Evolutionary conservation across 2,888 invertebrate species (phyloP).

Genomic region (Carcina quercana): DNA sequence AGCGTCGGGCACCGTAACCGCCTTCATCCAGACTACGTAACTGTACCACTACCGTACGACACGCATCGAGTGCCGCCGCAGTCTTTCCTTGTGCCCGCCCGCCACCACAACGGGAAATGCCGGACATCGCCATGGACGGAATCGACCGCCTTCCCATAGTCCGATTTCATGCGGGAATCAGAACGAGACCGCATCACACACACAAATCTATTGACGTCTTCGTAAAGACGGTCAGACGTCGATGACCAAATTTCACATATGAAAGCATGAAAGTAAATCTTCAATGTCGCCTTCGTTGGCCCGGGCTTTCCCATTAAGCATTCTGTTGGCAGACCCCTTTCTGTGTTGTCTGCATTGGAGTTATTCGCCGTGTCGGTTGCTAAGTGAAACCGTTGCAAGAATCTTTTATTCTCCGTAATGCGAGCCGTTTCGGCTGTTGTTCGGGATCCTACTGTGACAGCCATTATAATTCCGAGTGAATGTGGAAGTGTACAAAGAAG

Average conservation of each 20-base stretch:
- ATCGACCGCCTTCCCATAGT: slow-evolving; percentile 30
- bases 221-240: slow-evolving; percentile 16
- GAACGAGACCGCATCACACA: slow-evolving; percentile 39
- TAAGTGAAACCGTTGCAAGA: slow-evolving; percentile 57
- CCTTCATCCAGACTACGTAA: slow-evolving; percentile 52
- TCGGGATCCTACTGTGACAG: slow-evolving; percentile 66
- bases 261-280: slow-evolving; percentile 37
- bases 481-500: slow-evolving; percentile 65
- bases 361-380: slow-evolving; percentile 60
- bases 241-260: slow-evolving; percentile 13
- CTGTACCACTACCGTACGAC: slow-evolving; percentile 59
- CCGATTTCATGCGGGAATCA: slow-evolving; percentile 46
- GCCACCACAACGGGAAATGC: slow-evolving; percentile 57
- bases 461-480: slow-evolving; percentile 69
- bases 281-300: slow-evolving; percentile 22
- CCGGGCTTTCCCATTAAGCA: slow-evolving; percentile 34
- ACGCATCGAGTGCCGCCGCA: slow-evolving; percentile 34
- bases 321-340: slow-evolving; percentile 41
- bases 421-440: slow-evolving; percentile 66
- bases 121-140: slow-evolving; percentile 22
- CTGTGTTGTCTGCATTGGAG: slow-evolving; percentile 50
- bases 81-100: slow-evolving; percentile 25
- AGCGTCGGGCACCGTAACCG: slow-evolving; percentile 49
- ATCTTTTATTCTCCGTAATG: slow-evolving; percentile 64
- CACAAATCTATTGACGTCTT: slow-evolving; percentile 29